These are phyloP conservation scores for Centrocercus urophasianus DNA, from an alignment of 2,113 vertebrate genomes.

Conservation along the genomic window DNA sequence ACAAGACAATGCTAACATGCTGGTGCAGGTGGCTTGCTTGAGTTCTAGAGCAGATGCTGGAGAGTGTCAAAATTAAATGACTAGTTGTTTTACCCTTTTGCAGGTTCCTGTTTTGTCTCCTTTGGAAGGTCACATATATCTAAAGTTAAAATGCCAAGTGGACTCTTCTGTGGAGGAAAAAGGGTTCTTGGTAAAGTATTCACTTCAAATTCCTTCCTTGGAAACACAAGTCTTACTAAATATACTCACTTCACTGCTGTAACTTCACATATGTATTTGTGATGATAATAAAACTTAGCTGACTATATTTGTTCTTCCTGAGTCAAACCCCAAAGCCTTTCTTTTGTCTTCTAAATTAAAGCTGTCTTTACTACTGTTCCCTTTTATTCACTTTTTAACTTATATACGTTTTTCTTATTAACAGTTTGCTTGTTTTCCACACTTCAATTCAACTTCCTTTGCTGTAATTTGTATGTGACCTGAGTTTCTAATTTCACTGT, in stretches of 20 bases:
- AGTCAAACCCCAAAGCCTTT: neutral
- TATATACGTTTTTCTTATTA: neutral
- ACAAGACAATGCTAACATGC: neutral
- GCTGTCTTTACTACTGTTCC: neutral
- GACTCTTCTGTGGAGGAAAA: conserved; percentile 89
- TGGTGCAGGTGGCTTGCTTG: conserved; percentile 17
- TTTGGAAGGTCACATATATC: conserved; percentile 92
- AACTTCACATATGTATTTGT: neutral
- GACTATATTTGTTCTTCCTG: neutral
- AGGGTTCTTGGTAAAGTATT: conserved; percentile 92
- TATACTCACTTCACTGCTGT: neutral
- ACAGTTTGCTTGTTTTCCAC: neutral
- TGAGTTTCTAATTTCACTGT: neutral
- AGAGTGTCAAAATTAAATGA: neutral
- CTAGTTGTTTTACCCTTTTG: neutral
- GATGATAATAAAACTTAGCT: neutral
- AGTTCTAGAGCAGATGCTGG: neutral
- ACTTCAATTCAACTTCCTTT: neutral
- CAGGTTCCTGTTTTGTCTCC: conserved; percentile 94
- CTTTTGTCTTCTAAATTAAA: neutral
- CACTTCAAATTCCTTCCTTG: neutral
- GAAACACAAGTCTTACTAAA: neutral
- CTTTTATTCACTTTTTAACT: neutral
- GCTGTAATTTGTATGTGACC: neutral
- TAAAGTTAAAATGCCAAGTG: conserved; percentile 93